Evolutionary conservation across 1,140 invertebrate genomes (phyloP), one percentile per base, ranked within the genome.

Genomic region (Bombus sylvicola): DNA sequence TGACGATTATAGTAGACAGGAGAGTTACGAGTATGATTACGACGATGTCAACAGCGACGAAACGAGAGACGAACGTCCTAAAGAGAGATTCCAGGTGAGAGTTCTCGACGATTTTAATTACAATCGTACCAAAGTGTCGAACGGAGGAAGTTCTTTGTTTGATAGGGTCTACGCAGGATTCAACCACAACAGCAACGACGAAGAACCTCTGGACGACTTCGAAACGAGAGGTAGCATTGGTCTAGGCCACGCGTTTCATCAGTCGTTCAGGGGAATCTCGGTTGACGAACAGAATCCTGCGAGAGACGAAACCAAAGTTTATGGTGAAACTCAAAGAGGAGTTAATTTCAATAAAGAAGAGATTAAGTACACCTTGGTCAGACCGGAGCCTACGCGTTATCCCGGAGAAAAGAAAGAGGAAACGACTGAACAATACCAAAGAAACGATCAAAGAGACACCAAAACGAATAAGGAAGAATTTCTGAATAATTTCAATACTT

Each of bases 171-270:
- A 81, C 12, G 22, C 31, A 34, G 57, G 28, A 18, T 80, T 62
- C n/a, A 62, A 64, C 1, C n/a, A 2, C 3, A 13, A 22, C 10
- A 47, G 62, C 5, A 62, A 85, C n/a, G 73, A 31, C 5, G 71
- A 87, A 8, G 88, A 83, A 41, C 28, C 18, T 2, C 34, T 76
- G 5, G 94, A 94, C 31, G 92, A 91, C 10, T 92, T 94, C 79
- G 93, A 94, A 59, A 85, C 87, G 5, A 91, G 87, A n/a, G 94
- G 92, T 28, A 94, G 92, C 66, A 92, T 94, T 18, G 94, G 93
- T 8, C 53, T 94, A 3, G 93, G 59, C 25, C 90, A 69, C 13
- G 87, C 89, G 10, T 31, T 88, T 31, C 68, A 22, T 18, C 28
- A 83, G 18, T 62, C 88, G 31, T 53, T 68, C 4, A 68, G 66